Evolutionary conservation across 2,888 invertebrate species (phyloP), one percentile per base, ranked within the genome.

Genomic region (Octodonta nipae): DNA sequence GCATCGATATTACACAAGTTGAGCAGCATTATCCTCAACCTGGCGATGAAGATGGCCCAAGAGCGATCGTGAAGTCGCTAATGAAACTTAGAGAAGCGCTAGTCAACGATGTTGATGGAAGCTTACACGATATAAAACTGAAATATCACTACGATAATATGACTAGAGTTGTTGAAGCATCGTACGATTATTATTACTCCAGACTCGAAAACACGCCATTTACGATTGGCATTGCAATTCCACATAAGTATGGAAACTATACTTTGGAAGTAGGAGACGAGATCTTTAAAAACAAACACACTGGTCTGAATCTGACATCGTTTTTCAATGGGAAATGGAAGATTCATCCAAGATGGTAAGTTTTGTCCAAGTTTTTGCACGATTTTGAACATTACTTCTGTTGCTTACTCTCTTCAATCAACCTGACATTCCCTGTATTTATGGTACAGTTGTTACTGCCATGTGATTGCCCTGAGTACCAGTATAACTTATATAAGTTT

Each of bases 1-100:
- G 92, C 58, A 82, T 96, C 17, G 96, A 96, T 62, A 71, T 98
- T 36, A 79, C 85, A 2, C 95, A 96, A 64, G 83, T 96, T 4
- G 95, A 96, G 58, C 80, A 92, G 42, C 71, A 84, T 13, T 22
- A 26, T 3, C 15, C 30, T 13, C 17, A 20, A 41, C 73, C 74
- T 2, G 42, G 43, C 24, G 36, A 34, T 11, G 28, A 32, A 14
- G 66, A 70, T 30, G 70, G 66, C 0, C 74, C 81, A 0, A 69
- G 87, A 33, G 71, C 72, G 43, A 67, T 77, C 0, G 71, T 73
- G 3, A 64, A 68, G 0, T 59, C 68, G 36, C 70, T 81, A 34
- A 55, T 63, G 34, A 37, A 57, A 37, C 64, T 85, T 27, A 68
- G 89, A n/a, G 59, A 70, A 38, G 70, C 71, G 28, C 68, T 91